Conservation (phyloP, 1,140 invertebrate genomes). For the Dryas iulia region DNA sequence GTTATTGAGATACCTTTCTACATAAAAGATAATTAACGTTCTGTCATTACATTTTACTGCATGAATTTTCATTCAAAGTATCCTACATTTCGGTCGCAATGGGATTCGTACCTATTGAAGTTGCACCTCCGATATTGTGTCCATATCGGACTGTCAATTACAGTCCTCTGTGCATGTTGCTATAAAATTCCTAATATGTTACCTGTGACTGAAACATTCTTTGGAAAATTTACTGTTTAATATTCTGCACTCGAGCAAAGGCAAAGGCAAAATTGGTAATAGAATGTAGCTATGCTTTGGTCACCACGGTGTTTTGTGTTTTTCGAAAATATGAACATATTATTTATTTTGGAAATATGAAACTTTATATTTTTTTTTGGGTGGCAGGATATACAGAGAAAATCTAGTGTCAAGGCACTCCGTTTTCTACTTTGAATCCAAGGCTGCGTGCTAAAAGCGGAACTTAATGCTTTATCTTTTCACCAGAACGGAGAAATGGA, state of each 20-base stretch:
- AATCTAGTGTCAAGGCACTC: too few species aligned
- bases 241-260: not conserved
- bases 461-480: too few species aligned
- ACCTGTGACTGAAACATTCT: not conserved
- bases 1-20: too few species aligned
- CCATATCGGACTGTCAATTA: slow-evolving; percentile 2
- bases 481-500: too few species aligned
- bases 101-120: not conserved
- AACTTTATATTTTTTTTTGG: too few species aligned
- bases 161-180: not conserved
- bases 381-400: too few species aligned
- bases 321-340: too few species aligned
- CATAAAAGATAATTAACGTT: too few species aligned
- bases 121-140: not conserved
- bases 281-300: not conserved
- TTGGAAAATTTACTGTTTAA: not conserved
- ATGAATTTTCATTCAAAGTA: not conserved
- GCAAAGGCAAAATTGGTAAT: not conserved
- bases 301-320: too few species aligned
- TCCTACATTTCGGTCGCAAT: not conserved
- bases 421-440: too few species aligned
- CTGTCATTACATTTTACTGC: not conserved
- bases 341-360: too few species aligned
- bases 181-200: slow-evolving; percentile 1
- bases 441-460: too few species aligned